Conservation (phyloP, 2,888 invertebrate genomes). For the Eurois occulta region DNA sequence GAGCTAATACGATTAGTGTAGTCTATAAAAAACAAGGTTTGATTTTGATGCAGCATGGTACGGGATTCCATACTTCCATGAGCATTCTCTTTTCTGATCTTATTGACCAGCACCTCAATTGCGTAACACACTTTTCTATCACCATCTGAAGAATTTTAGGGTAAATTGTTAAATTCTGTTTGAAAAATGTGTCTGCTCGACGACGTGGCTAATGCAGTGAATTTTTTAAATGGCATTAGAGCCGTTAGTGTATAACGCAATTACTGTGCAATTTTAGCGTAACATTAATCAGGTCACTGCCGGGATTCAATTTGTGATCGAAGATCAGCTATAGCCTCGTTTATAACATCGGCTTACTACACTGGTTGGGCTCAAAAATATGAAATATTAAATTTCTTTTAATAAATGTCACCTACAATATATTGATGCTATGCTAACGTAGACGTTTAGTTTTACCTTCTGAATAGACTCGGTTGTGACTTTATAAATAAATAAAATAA, state of each 20-base stretch:
- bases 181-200: not conserved
- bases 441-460: not conserved
- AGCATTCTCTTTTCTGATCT: not conserved
- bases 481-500: too few relatives aligned
- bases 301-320: slow-evolving; percentile 20
- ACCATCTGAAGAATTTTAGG: not conserved
- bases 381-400: not conserved
- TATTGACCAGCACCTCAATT: not conserved
- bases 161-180: not conserved
- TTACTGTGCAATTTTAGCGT: not conserved
- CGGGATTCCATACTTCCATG: too few relatives aligned
- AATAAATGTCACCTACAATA: not conserved
- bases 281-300: slow-evolving; percentile 8
- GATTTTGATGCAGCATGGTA: too few relatives aligned
- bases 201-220: not conserved
- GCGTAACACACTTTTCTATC: not conserved
- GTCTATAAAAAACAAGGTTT: too few relatives aligned
- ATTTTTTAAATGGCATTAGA: not conserved
- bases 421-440: not conserved
- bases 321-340: not conserved
- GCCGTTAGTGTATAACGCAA: not conserved
- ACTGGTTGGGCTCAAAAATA: not conserved
- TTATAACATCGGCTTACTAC: slow-evolving; percentile 7
- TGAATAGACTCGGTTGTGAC: too few relatives aligned
- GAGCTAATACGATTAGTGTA: too few relatives aligned